phyloP scores from a whole-genome alignment of 2,888 invertebrate genomes.

The Agrochola lota region DNA sequence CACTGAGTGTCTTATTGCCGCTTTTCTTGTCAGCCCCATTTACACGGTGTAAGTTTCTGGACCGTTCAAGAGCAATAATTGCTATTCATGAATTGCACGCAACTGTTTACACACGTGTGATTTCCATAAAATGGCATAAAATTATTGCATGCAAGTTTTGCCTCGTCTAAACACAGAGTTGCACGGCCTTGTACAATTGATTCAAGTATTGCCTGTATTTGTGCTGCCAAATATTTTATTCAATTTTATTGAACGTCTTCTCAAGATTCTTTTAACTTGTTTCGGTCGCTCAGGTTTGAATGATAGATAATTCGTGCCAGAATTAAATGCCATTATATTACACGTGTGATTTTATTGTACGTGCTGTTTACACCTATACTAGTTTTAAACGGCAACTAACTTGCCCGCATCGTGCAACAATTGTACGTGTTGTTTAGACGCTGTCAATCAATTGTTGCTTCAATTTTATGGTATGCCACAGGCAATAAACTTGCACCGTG shows the following conservation, averaged over 20 bases:
- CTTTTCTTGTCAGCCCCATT: not conserved
- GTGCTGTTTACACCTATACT: not conserved
- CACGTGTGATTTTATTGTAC: no score
- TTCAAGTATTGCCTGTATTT: not conserved
- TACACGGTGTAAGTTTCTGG: not conserved
- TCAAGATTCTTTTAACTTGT: no score
- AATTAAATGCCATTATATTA: no score
- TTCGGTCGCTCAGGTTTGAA: not conserved
- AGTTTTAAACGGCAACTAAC: not conserved
- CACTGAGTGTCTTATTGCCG: not conserved
- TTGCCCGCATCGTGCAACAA: not conserved
- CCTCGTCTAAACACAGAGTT: no score
- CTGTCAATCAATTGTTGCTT: not conserved
- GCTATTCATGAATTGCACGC: no score
- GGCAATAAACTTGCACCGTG: no score
- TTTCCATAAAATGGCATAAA: no score
- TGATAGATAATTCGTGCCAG: not conserved
- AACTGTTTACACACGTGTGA: no score
- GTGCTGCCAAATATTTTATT: not conserved
- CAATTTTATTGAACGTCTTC: not conserved
- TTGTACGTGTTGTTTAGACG: not conserved
- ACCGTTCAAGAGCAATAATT: no score
- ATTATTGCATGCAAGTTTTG: not conserved
- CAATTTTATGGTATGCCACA: not conserved
- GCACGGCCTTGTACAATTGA: not conserved